phyloP scores from a whole-genome alignment of 2,888 invertebrate species.

The Gandaritis pyraliata region DNA sequence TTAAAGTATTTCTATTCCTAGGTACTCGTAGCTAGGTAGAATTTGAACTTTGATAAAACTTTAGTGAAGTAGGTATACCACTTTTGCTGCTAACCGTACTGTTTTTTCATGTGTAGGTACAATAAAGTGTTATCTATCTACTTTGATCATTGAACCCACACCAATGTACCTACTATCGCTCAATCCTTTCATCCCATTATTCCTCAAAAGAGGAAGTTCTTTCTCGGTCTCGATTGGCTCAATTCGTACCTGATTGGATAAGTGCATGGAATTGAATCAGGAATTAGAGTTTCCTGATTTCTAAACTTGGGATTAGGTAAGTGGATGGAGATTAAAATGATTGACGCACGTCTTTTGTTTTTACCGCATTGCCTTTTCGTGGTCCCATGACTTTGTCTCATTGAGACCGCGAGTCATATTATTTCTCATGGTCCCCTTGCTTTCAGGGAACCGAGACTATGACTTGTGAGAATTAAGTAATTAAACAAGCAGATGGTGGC shows the following conservation, averaged over 20 bases:
- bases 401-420: no score
- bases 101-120: no score
- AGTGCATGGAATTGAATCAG: constrained; percentile 26
- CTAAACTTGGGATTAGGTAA: constrained; percentile 16
- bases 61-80: no score
- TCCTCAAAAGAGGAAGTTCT: constrained; percentile 45
- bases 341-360: neutral
- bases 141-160: constrained; percentile 8
- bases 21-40: no score
- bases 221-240: constrained; percentile 43
- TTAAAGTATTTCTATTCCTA: no score
- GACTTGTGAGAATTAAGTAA: no score
- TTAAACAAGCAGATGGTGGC: no score
- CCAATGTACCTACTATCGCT: neutral
- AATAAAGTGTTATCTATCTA: no score
- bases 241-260: constrained; percentile 42
- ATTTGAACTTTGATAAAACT: no score
- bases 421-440: no score
- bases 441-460: no score
- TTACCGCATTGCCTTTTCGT: neutral
- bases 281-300: constrained; percentile 28
- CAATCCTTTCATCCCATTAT: constrained; percentile 24
- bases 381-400: no score
- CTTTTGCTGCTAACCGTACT: neutral
- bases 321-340: constrained; percentile 3